These are phyloP conservation scores for Helostoma temminkii DNA, from an alignment of 2,797 vertebrate genomes.

Conservation along the genomic window DNA sequence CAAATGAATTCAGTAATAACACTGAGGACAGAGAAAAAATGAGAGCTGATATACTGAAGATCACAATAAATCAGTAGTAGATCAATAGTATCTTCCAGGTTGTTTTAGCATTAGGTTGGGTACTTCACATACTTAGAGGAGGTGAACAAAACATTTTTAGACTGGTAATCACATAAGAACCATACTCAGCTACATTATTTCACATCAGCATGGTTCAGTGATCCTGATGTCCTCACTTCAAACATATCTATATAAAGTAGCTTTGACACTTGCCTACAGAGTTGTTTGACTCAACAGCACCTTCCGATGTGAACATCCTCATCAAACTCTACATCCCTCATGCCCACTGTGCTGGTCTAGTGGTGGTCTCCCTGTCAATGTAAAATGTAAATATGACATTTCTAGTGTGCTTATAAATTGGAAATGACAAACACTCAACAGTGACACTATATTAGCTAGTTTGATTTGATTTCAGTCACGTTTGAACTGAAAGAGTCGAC, in stretches of 20 bases:
- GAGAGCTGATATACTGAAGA: background rate
- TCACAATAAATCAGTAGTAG: background rate
- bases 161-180: background rate
- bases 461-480: background rate
- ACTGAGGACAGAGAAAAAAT: slow-evolving; percentile 1
- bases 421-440: background rate
- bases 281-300: background rate
- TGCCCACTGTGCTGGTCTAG: no score
- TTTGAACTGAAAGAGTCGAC: background rate
- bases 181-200: background rate
- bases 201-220: background rate
- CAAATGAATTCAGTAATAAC: background rate
- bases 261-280: no score
- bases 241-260: background rate
- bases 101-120: background rate
- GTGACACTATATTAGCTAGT: background rate
- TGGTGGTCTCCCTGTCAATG: no score
- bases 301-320: no score
- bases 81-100: slow-evolving; percentile 2
- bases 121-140: background rate
- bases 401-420: no score
- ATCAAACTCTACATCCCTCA: no score
- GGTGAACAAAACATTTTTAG: background rate
- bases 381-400: no score
- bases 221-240: background rate